Base-by-base conservation (phyloP, 2,113 vertebrate genomes). In the Asarcornis scutulata region DNA sequence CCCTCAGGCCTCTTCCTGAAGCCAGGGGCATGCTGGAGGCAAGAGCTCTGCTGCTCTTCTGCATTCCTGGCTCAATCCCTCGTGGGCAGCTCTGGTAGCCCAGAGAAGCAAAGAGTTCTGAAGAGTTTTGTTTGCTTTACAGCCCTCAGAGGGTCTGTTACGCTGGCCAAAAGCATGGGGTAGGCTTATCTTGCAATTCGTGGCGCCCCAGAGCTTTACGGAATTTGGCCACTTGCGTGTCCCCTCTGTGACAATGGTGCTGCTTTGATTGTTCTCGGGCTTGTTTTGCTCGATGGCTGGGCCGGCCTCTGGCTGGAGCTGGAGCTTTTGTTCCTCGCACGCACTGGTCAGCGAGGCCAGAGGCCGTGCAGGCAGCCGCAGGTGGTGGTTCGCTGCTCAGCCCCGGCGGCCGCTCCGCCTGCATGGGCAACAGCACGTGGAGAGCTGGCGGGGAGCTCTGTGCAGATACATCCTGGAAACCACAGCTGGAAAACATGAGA, bases 101-200 rank as follows among this genome's bases (percentile, higher is more conserved):
- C 55, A 27, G 32, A 56, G 13, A 10, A 22, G 48, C 60, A 55
- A 32, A 13, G 21, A 17, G 15, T 13, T 7, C 20, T 55, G 32
- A 32, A 13, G 21, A 17, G 15, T 13, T 7, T 27, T 56, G 32
- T 75, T 56, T 27, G 60, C 58, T 62, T 46, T 11, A 18, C 44
- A 31, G n/a, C 42, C n/a, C 26, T 38, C 20, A 36, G 93, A 7
- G 69, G 25, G 2, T 1, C 50, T 32, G 40, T 23, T 17, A 55
- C 2, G 1, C 64, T 2, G 1, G 10, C 48, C 46, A 18, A 21
- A 73, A 13, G 1, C 48, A 8, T 4, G 4, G n/a, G 3, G 20
- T 4, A 4, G 0, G 26, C 62, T 68, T 23, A 0, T 22, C 32
- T 63, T 1, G 0, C 1, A 0, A 2, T 17, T 9, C 29, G 0